A percentile compares a stretch with the other conserved stretches of the same genome.
These are phyloP conservation scores for Lampropteryx suffumata DNA, from an alignment of 2,888 invertebrate genomes.

Conservation along the genomic window DNA sequence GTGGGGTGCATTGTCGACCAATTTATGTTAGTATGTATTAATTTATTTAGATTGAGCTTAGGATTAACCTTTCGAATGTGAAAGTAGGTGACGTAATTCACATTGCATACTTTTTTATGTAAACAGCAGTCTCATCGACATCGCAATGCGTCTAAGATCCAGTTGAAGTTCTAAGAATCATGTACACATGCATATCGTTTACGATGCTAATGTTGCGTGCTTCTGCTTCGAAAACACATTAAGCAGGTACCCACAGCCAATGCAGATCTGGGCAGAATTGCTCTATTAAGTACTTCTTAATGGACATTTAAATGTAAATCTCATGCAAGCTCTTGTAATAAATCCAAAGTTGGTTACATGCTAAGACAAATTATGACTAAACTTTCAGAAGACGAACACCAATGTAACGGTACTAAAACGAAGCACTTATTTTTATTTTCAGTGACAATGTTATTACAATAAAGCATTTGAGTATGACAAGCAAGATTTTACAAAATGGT, in stretches of 20 bases:
- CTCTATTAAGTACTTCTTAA: slow-evolving; percentile 45
- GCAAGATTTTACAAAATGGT: too few relatives aligned
- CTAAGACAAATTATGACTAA: slow-evolving; percentile 24
- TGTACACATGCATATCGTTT: slow-evolving; percentile 46
- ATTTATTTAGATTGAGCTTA: slow-evolving; percentile 13
- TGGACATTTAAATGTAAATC: slow-evolving; percentile 34
- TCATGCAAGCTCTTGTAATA: slow-evolving; percentile 24
- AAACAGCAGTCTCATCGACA: slow-evolving; percentile 10
- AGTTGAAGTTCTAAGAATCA: slow-evolving; percentile 28
- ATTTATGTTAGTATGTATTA: neutral
- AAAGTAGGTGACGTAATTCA: slow-evolving; percentile 12
- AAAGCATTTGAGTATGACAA: too few relatives aligned
- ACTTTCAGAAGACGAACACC: slow-evolving; percentile 11
- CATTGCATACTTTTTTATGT: slow-evolving; percentile 5
- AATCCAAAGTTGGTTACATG: slow-evolving; percentile 21
- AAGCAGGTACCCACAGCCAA: slow-evolving; percentile 34
- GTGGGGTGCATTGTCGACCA: too few relatives aligned
- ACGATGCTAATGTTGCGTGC: slow-evolving; percentile 59
- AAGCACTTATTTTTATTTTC: slow-evolving; percentile 1
- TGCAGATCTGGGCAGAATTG: slow-evolving; percentile 48
- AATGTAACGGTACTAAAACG: slow-evolving; percentile 1
- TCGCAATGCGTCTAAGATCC: slow-evolving; percentile 28
- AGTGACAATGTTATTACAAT: neutral
- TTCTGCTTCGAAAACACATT: slow-evolving; percentile 51
- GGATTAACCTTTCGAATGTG: slow-evolving; percentile 11